A percentile compares a stretch with the other conserved stretches of the same genome.
phyloP scores from a whole-genome alignment of 2,797 vertebrate genomes.

The Onychomys torridus region DNA sequence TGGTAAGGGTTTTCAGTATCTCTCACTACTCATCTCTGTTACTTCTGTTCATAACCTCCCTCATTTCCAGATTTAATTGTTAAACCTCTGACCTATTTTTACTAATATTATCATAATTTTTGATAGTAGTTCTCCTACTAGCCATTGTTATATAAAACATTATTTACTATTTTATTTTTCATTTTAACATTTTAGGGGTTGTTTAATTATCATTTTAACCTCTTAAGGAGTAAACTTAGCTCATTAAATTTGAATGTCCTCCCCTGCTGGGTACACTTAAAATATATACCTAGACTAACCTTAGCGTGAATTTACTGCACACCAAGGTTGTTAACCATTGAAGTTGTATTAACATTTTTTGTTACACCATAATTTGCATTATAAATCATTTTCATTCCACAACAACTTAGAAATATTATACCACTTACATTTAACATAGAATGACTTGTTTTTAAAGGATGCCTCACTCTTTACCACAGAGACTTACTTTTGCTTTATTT shows the following conservation, averaged over 20 bases:
- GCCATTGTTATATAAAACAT: not conserved
- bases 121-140: not conserved
- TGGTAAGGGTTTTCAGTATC: not conserved
- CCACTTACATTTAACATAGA: constrained; percentile 16
- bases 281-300: not conserved
- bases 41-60: not conserved
- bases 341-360: not conserved
- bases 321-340: not conserved
- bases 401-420: not conserved
- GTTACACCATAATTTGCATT: not conserved
- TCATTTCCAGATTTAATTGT: constrained; percentile 13
- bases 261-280: not conserved
- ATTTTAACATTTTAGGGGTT: constrained; percentile 20
- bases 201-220: not conserved
- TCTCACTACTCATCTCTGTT: not conserved
- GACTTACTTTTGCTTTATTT: constrained; percentile 35
- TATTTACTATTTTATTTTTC: constrained; percentile 5
- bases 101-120: constrained; percentile 27
- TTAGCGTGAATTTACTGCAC: not conserved
- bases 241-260: constrained; percentile 35
- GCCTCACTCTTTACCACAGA: not conserved
- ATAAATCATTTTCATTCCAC: constrained; percentile 10
- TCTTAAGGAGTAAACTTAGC: not conserved
- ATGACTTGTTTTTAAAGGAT: not conserved
- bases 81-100: not conserved